A percentile compares a stretch with the other conserved stretches of the same genome.
phyloP scores from a whole-genome alignment of 2,113 vertebrate species.

The Isichthys henryi region DNA sequence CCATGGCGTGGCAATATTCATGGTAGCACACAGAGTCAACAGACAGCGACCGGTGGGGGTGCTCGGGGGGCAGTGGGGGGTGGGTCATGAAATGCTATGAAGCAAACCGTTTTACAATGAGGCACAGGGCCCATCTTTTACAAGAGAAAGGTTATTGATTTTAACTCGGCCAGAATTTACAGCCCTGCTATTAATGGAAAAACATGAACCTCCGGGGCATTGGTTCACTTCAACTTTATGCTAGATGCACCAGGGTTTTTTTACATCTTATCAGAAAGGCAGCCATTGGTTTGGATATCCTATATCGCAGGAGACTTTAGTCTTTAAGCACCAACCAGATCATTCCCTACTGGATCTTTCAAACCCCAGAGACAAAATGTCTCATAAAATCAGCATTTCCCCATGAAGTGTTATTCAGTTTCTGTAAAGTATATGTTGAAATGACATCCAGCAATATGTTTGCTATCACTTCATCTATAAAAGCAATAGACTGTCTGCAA shows the following conservation, averaged over 20 bases:
- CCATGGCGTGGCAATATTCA: not conserved
- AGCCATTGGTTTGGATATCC: not conserved
- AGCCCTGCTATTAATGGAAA: slow-evolving; percentile 25
- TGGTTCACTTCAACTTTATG: not conserved
- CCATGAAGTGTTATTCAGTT: not conserved
- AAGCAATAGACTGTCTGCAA: not conserved
- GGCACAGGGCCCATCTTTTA: slow-evolving; percentile 17
- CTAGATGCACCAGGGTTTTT: not conserved
- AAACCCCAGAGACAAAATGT: not conserved
- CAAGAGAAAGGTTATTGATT: slow-evolving; percentile 26
- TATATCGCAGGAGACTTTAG: not conserved
- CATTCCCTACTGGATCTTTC: not conserved
- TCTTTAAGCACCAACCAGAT: not conserved
- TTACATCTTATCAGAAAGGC: not conserved
- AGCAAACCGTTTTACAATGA: not conserved
- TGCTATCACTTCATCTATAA: not conserved
- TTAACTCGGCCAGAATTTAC: slow-evolving; percentile 29
- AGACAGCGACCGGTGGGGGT: not conserved
- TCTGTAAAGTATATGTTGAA: not conserved
- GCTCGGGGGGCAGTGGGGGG: not conserved
- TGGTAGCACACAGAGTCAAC: not conserved
- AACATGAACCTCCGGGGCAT: slow-evolving; percentile 21
- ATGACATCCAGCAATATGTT: not conserved
- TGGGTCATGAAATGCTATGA: not conserved
- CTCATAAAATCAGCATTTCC: slow-evolving; percentile 5